Percentiles rank a stretch among this genome's conserved stretches.
These are phyloP conservation scores for Melanotaenia pygmaea DNA, from an alignment of 2,797 vertebrate genomes.

Conservation along the genomic window DNA sequence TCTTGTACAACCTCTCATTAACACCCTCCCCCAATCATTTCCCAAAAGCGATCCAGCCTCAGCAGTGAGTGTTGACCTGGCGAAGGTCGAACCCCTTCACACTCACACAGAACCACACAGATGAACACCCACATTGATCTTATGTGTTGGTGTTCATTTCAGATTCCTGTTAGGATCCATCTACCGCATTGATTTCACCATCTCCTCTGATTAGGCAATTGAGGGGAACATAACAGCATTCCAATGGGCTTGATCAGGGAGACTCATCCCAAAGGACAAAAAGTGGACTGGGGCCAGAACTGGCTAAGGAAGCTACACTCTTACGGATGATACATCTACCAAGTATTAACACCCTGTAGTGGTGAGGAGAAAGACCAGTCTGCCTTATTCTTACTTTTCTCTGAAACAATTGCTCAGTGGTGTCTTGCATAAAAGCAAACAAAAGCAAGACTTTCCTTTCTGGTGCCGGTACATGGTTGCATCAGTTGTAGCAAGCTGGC, in stretches of 20 bases:
- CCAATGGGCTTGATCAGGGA: conserved; percentile 65
- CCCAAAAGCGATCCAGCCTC: conserved; percentile 67
- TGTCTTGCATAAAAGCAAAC: not conserved
- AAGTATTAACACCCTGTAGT: not conserved
- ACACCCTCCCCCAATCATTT: conserved; percentile 52
- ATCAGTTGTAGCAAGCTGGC: not conserved
- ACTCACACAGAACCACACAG: conserved; percentile 44
- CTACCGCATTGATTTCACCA: conserved; percentile 83
- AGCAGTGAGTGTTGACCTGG: conserved; percentile 47
- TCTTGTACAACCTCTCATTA: conserved; percentile 60
- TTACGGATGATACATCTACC: not conserved
- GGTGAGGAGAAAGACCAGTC: too few relatives aligned
- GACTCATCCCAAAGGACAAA: conserved; percentile 65
- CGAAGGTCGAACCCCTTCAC: conserved; percentile 72
- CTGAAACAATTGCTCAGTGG: not conserved
- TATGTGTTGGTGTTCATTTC: conserved; percentile 82
- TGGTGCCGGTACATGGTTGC: not conserved
- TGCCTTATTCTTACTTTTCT: not conserved
- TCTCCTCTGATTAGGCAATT: conserved; percentile 88
- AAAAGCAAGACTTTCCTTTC: not conserved
- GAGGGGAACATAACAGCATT: conserved; percentile 71
- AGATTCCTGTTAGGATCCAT: conserved; percentile 87
- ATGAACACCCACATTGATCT: conserved; percentile 76
- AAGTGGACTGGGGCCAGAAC: conserved; percentile 4
- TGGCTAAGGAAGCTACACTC: not conserved